Conservation (phyloP, 2,888 invertebrate species). For the Capitulum mitella region DNA sequence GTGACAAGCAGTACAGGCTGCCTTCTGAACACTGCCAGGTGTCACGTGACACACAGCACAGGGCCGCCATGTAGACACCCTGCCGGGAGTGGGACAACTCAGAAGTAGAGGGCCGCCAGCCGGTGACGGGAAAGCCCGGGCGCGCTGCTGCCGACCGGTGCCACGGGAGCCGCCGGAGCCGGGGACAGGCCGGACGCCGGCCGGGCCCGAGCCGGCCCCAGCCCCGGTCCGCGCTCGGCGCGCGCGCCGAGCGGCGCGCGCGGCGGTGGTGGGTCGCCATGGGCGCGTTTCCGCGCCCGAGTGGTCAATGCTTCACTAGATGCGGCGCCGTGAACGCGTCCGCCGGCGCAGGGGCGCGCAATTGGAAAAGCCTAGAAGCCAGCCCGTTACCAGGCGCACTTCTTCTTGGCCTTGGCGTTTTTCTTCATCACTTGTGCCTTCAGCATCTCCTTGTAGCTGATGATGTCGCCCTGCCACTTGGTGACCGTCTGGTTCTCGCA, state of each 20-base stretch:
- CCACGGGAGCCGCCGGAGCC: neutral
- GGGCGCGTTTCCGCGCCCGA: neutral
- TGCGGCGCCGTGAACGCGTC: neutral
- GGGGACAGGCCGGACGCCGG: neutral
- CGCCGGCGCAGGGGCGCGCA: neutral
- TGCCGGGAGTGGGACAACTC: too few relatives aligned
- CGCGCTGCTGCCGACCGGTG: too few relatives aligned
- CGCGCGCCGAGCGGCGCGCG: too few relatives aligned
- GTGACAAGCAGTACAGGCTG: too few relatives aligned
- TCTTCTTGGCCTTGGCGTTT: constrained; percentile 40
- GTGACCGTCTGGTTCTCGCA: constrained; percentile 93
- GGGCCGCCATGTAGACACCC: too few relatives aligned
- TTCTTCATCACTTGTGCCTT: constrained; percentile 77
- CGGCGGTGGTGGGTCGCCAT: too few relatives aligned
- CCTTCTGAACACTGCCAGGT: too few relatives aligned
- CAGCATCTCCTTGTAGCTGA: constrained; percentile 90
- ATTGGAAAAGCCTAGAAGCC: constrained; percentile 3
- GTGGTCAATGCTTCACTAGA: neutral
- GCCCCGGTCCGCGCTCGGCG: too few relatives aligned
- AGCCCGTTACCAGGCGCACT: neutral
- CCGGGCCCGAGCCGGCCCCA: too few relatives aligned
- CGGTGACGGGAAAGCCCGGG: too few relatives aligned
- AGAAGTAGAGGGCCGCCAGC: too few relatives aligned
- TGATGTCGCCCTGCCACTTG: constrained; percentile 95
- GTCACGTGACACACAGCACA: too few relatives aligned